Evolutionary conservation across 2,797 vertebrate genomes (phyloP).

Genomic region (Notolabrus celidotus): DNA sequence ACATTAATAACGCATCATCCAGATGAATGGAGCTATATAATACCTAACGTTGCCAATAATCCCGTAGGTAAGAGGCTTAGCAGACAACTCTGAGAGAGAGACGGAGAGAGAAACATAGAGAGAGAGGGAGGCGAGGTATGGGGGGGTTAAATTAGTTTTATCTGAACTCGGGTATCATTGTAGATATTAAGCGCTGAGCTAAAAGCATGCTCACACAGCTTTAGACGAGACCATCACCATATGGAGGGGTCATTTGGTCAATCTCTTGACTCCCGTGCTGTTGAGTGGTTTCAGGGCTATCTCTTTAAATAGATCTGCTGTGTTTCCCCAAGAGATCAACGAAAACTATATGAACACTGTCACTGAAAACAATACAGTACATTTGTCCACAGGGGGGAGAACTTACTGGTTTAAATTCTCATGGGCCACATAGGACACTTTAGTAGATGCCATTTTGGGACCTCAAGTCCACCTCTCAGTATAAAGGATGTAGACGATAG

Average conservation of each 20-base stretch:
- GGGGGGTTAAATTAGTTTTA: slow-evolving; percentile 51
- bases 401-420: background rate
- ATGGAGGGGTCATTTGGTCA: slow-evolving; percentile 52
- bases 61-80: slow-evolving; percentile 83
- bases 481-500: background rate
- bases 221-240: slow-evolving; percentile 28
- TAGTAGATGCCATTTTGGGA: background rate
- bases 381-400: background rate
- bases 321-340: slow-evolving; percentile 37
- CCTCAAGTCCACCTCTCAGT: background rate
- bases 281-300: slow-evolving; percentile 44
- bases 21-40: slow-evolving; percentile 83
- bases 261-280: slow-evolving; percentile 32
- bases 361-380: background rate
- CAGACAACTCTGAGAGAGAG: slow-evolving; percentile 48
- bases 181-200: slow-evolving; percentile 51
- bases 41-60: slow-evolving; percentile 79
- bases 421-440: background rate
- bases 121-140: background rate
- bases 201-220: slow-evolving; percentile 22
- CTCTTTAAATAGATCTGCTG: slow-evolving; percentile 61
- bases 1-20: slow-evolving; percentile 82
- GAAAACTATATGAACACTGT: background rate
- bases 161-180: slow-evolving; percentile 56
- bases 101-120: slow-evolving; percentile 36